Conservation (phyloP, 1,140 invertebrate species). For the Proales similis region DNA sequence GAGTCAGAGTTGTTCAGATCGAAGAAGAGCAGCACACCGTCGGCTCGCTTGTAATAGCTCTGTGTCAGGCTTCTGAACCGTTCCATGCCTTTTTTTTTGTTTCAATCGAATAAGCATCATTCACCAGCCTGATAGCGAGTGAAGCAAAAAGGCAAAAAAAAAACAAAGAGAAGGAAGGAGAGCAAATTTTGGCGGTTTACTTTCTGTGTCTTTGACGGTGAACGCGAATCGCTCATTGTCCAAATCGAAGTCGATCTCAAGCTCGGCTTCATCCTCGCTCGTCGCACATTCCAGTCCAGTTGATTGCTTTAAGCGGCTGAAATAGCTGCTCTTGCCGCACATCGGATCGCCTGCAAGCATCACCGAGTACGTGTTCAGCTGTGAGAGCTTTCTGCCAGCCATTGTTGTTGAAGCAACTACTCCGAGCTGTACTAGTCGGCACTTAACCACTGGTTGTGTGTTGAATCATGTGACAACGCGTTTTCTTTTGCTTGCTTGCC, state of each 20-base stretch:
- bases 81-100: slow-evolving; percentile 25
- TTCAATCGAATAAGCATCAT: no score
- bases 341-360: slow-evolving; percentile 19
- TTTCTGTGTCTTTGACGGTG: slow-evolving; percentile 14
- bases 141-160: background rate
- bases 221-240: background rate
- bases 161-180: background rate
- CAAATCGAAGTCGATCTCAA: background rate
- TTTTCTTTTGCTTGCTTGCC: no score
- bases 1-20: slow-evolving; percentile 23
- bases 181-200: background rate
- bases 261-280: slow-evolving; percentile 19
- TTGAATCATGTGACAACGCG: no score
- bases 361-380: slow-evolving; percentile 7
- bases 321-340: slow-evolving; percentile 20
- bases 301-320: slow-evolving; percentile 9
- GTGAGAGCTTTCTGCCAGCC: no score
- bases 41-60: slow-evolving; percentile 15
- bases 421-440: no score
- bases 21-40: slow-evolving; percentile 19
- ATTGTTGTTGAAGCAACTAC: no score
- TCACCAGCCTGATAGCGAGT: no score
- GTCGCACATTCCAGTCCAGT: background rate
- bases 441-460: no score
- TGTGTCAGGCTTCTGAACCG: slow-evolving; percentile 23